Conservation (phyloP, 2,113 vertebrate genomes). For the Mesocricetus auratus region DNA sequence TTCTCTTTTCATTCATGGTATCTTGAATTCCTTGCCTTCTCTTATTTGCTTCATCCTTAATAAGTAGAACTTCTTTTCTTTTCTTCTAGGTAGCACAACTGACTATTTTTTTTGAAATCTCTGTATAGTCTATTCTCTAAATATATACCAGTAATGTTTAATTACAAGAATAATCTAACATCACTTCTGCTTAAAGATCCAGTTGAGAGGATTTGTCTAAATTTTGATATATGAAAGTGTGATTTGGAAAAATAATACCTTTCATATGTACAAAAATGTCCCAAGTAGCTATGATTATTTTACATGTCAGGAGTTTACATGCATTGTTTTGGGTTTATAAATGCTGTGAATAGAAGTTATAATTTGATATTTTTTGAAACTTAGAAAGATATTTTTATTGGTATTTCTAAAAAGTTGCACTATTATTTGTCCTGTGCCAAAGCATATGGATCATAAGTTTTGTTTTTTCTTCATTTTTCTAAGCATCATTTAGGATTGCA, state of each 20-base stretch:
- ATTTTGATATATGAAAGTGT: not conserved
- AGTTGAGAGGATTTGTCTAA: not conserved
- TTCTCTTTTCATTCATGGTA: not conserved
- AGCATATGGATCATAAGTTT: not conserved
- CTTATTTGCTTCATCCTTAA: not conserved
- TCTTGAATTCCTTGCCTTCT: not conserved
- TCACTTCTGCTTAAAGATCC: not conserved
- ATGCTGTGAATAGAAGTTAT: not conserved
- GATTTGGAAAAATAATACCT: not conserved
- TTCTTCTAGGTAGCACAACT: not conserved
- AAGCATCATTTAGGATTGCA: conserved; percentile 64
- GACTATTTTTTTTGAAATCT: not conserved
- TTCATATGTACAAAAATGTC: not conserved
- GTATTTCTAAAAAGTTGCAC: not conserved
- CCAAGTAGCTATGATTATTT: not conserved
- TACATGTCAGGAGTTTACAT: not conserved
- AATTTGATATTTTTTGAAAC: not conserved
- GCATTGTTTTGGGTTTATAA: not conserved
- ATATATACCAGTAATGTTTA: not conserved
- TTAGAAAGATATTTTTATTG: not conserved
- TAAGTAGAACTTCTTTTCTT: not conserved
- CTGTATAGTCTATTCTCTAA: not conserved
- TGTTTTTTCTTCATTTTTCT: conserved; percentile 40
- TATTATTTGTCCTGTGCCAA: conserved; percentile 19
- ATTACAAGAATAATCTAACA: not conserved